Evolutionary conservation across 2,797 vertebrate species (phyloP), one percentile per base, ranked within the genome.

Genomic region (Malurus leucopterus): DNA sequence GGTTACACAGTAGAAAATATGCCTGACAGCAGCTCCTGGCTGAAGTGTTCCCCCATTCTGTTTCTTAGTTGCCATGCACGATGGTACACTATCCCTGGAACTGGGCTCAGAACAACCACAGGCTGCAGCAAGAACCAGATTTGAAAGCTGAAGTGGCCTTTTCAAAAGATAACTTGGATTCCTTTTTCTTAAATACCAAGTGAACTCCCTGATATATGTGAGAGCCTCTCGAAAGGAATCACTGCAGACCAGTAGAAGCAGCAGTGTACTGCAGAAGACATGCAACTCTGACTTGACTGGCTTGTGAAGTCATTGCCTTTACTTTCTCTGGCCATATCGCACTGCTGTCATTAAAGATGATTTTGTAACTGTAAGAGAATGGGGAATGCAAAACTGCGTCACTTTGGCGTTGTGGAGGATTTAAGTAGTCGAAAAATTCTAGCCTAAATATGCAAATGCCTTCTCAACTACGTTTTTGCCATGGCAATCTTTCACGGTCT

Each of bases 391-490:
- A 65, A 91, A 59, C 34, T 43, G 15, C 18, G 10, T 79, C 67
- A 70, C 54, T 89, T n/a, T 24, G 29, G 32, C 32, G 71, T 17
- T 4, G 12, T 68, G 51, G 47, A 89, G 62, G 58, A 85, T 72
- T 87, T 77, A 70, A 85, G 70, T 5, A 62, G 30, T 3, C 74
- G 76, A 83, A 85, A 88, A 68, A 83, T 51, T 86, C 69, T 63
- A 84, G 53, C 44, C 57, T 58, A 41, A 85, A 77, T 67, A 89
- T 63, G 62, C 38, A 90, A 94, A 80, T 83, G 11, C 20, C 34
- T 88, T 74, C 29, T 83, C 51, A 77, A 34, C 40, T 79, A 74
- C 20, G 22, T 74, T 84, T 84, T 87, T 90, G 22, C 51, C 65
- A 51, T 13, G 10, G 34, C 49, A 87, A 71, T 89, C 57, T 68